Evolutionary conservation across 2,888 invertebrate genomes (phyloP), one percentile per base, ranked within the genome.

Genomic region (Andricus curvator): DNA sequence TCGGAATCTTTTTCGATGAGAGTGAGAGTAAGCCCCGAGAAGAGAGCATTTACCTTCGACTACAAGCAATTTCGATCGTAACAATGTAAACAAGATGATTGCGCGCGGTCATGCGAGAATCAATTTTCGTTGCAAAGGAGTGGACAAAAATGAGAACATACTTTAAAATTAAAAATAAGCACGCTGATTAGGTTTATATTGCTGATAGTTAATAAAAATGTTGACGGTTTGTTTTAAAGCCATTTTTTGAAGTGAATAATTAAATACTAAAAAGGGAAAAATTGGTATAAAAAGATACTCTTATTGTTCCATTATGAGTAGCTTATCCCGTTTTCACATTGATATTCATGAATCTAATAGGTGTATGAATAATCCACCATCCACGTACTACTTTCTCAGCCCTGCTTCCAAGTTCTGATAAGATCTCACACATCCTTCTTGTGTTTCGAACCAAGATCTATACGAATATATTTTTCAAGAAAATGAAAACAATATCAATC

Each of bases 11-110:
- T 68, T 48, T 68, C 68, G 22, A 68, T 48, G 48, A 68, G 48
- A 68, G 48, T 68, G 41, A 68, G 41, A 44, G 67, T 67, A 44
- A 67, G 13, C 44, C 67, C 41, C 22, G 44, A 51, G 51, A 51
- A 33, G 33, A 33, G 13, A 33, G 13, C 60, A 60, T 44, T 64
- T 77, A 77, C 64, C 41, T 77, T 62, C 48, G 8, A 13, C 25
- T 37, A 22, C 77, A 48, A 22, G 17, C 64, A 77, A 77, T 77
- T 77, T 64, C 20, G 64, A n/a, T 48, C 41, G n/a, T 64, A 77
- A 77, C 77, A 77, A 77, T 77, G 56, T 77, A 65, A 77, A 64
- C 64, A 64, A 3, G 77, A 60, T 60, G 56, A 77, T 77, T 64
- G 77, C 29, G 48, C n/a, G 37, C 77, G 44, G 64, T 64, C 62